Evolutionary conservation across 1,140 invertebrate species (phyloP).

Genomic region (Leptinotarsa undecemlineata): DNA sequence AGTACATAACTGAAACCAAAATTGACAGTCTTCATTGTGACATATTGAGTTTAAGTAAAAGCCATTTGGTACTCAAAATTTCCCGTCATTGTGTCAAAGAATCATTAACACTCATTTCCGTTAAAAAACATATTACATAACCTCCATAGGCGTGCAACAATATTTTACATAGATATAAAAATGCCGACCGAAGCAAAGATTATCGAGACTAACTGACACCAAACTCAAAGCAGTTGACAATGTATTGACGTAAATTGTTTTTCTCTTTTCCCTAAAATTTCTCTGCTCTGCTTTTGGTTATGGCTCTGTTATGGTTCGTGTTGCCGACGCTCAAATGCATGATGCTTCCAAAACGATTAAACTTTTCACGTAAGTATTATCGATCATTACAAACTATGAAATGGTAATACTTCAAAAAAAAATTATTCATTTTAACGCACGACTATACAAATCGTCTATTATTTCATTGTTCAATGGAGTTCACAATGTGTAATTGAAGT

Average conservation of each 20-base stretch:
- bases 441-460: no score
- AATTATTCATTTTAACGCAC: no score
- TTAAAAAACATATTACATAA: background rate
- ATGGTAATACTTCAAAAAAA: background rate
- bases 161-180: background rate
- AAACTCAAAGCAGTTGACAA: conserved; percentile 50
- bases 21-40: no score
- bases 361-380: conserved; percentile 75
- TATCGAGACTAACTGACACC: conserved; percentile 47
- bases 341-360: conserved; percentile 67
- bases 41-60: no score
- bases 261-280: conserved; percentile 72
- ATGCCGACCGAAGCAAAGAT: conserved; percentile 49
- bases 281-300: conserved; percentile 74
- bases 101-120: rapidly evolving
- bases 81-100: background rate
- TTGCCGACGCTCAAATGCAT: conserved; percentile 73
- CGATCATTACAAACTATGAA: background rate
- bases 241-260: conserved; percentile 60
- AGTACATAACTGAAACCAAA: no score
- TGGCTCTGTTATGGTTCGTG: conserved; percentile 70
- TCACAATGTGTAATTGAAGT: no score
- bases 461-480: no score
- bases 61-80: background rate
- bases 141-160: background rate